phyloP scores from a whole-genome alignment of 1,140 invertebrate species.

The Listronotus bonariensis region DNA sequence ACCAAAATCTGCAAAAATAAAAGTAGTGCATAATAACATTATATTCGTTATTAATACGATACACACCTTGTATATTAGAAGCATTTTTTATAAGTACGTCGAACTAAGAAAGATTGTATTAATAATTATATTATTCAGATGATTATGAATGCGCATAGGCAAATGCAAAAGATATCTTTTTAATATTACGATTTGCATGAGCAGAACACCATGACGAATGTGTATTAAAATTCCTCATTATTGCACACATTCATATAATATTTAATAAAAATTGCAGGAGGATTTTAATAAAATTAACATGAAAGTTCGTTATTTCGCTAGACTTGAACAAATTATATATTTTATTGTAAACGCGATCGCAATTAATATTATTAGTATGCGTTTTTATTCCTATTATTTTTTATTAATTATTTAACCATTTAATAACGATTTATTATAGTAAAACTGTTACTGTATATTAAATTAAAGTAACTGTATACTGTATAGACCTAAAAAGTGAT shows the following conservation, averaged over 20 bases:
- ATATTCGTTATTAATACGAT: too few relatives aligned
- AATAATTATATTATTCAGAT: conserved; percentile 26
- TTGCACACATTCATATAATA: conserved; percentile 21
- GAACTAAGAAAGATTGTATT: not conserved
- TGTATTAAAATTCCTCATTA: conserved; percentile 30
- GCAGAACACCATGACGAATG: conserved; percentile 22
- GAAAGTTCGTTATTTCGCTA: conserved; percentile 24
- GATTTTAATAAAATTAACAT: conserved; percentile 32
- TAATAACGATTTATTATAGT: too few relatives aligned
- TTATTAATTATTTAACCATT: conserved; percentile 21
- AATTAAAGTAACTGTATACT: too few relatives aligned
- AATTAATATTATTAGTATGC: conserved; percentile 16
- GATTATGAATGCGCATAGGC: conserved; percentile 16
- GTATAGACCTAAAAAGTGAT: too few relatives aligned
- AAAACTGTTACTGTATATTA: too few relatives aligned
- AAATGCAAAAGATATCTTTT: conserved; percentile 24
- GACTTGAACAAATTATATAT: conserved; percentile 31
- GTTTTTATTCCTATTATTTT: conserved; percentile 19
- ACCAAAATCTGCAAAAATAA: too few relatives aligned
- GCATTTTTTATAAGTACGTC: too few relatives aligned
- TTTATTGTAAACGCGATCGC: conserved; percentile 33
- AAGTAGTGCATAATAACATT: too few relatives aligned
- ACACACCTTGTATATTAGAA: too few relatives aligned
- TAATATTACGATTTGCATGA: conserved; percentile 25
- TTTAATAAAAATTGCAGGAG: conserved; percentile 24